Evolutionary conservation across 2,113 vertebrate species (phyloP).

Genomic region (Corythoichthys haematopterus): DNA sequence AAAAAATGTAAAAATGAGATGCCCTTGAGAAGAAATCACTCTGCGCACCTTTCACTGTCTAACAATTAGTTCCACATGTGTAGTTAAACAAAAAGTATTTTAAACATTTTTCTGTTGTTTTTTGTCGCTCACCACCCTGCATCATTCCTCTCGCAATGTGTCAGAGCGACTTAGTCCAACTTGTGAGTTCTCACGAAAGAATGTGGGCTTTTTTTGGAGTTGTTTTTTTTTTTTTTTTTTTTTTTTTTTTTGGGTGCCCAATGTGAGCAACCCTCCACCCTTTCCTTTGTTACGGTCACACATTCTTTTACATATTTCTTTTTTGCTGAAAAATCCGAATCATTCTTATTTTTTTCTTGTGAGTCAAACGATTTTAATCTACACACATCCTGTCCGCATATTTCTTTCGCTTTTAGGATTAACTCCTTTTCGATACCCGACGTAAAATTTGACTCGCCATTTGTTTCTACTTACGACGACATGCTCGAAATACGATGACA

Average conservation of each 20-base stretch:
- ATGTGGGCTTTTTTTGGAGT: conserved; percentile 57
- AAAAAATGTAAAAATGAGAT: too few species aligned
- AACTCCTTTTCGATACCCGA: too few species aligned
- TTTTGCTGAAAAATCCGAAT: conserved; percentile 33
- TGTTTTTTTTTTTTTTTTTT: too few species aligned
- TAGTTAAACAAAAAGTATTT: not conserved
- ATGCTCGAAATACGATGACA: too few species aligned
- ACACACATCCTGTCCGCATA: not conserved
- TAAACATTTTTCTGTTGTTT: conserved; percentile 1
- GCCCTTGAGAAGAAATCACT: too few species aligned
- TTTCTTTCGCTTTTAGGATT: not conserved
- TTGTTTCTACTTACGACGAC: too few species aligned
- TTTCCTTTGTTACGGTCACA: conserved; percentile 39
- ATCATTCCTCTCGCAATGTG: conserved; percentile 66
- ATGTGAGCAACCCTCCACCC: too few species aligned
- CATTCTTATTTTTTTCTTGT: not conserved
- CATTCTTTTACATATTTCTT: conserved; percentile 56
- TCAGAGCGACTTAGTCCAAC: conserved; percentile 71
- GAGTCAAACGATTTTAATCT: not conserved
- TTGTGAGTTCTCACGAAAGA: conserved; percentile 74
- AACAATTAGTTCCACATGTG: too few species aligned
- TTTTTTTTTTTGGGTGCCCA: conserved; percentile 30
- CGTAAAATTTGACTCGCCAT: too few species aligned
- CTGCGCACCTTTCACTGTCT: too few species aligned
- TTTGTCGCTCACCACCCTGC: conserved; percentile 32